These are phyloP conservation scores for Ctenicera cuprea DNA, from an alignment of 2,888 invertebrate species.

Conservation along the genomic window DNA sequence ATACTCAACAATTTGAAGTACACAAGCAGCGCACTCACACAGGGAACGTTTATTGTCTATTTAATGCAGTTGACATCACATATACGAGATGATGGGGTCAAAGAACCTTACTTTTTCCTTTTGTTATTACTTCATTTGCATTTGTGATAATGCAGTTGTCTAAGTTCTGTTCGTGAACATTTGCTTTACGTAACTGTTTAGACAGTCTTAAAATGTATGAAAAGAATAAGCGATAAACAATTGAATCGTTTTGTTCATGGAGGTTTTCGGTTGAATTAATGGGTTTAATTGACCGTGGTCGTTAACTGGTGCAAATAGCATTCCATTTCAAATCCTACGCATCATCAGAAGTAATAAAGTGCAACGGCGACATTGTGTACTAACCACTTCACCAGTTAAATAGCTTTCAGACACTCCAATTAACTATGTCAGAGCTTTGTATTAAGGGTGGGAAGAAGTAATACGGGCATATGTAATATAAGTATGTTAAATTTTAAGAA, in stretches of 20 bases:
- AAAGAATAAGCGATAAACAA: constrained; percentile 16
- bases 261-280: constrained; percentile 21
- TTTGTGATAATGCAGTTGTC: constrained; percentile 35
- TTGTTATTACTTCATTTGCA: constrained; percentile 40
- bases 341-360: constrained; percentile 22
- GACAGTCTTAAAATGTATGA: not conserved
- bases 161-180: not conserved
- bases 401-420: constrained; percentile 34
- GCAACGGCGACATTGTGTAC: constrained; percentile 33
- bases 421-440: constrained; percentile 10
- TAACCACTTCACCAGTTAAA: constrained; percentile 11
- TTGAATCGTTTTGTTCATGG: constrained; percentile 17
- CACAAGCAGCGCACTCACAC: constrained; percentile 10
- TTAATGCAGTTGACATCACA: constrained; percentile 47
- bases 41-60: constrained; percentile 41
- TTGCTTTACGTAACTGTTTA: constrained; percentile 8
- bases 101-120: constrained; percentile 38
- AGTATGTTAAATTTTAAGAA: too few species aligned
- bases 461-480: constrained; percentile 2
- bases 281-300: constrained; percentile 16
- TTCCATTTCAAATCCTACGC: constrained; percentile 27
- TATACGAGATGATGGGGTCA: constrained; percentile 39
- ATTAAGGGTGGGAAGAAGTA: constrained; percentile 7
- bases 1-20: constrained; percentile 9
- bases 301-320: constrained; percentile 22